Evolutionary conservation across 2,113 vertebrate species (phyloP), one percentile per base, ranked within the genome.

Genomic region (Arvicanthis niloticus): DNA sequence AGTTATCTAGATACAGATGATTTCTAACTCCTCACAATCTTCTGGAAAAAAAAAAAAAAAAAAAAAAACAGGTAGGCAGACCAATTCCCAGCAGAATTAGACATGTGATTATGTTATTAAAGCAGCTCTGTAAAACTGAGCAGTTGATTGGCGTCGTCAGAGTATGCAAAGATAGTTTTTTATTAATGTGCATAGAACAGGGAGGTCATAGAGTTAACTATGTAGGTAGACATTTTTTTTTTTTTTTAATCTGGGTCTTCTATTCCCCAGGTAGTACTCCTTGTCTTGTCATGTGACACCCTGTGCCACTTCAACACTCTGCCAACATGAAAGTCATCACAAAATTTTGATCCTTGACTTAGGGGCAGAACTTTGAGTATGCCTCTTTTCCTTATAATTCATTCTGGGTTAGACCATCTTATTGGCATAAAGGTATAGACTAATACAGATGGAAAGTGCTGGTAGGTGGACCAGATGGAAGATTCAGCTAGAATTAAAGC

Each of bases 61-160:
- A 42, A 58, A 12, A 42, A 58, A 77, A 21, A n/a, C 56, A 51
- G 10, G 19, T 58, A 67, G 22, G 26, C 2, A 51, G 40, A 45
- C 7, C 8, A 42, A 17, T 7, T 3, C 5, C 31, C 12, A 22
- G 8, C 4, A 7, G 51, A 5, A 17, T 40, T 10, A 21, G 3
- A 12, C 29, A 3, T 26, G 19, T n/a, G 37, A 40, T 42, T 0
- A 31, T 40, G 37, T 19, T 72, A 4, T 76, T 37, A 75, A 77
- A 60, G 10, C 11, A 78, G 9, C 34, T 51, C 37, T 58, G 70
- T 45, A 60, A 81, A 93, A 58, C 10, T 62, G 42, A 42, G 3
- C 53, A 45, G 42, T 48, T 67, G 26, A 31, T 40, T 94, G n/a
- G 11, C 56, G 3, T 81, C 56, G 15, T 26, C 62, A 90, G 67